Conservation (phyloP, 2,888 invertebrate species). For the Ectobius pallidus region DNA sequence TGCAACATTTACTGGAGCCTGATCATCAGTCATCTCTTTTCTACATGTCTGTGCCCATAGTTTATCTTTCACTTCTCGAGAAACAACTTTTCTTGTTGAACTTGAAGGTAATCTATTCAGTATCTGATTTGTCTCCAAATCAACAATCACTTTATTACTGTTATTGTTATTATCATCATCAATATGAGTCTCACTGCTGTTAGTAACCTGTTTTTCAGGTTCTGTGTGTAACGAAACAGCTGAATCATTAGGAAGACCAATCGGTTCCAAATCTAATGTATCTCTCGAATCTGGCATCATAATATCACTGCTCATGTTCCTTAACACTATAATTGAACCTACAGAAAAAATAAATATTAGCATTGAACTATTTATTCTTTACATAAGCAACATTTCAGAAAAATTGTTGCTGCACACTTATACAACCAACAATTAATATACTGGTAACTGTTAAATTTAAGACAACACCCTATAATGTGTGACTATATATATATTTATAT, state of each 20-base stretch:
- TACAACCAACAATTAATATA: too few relatives aligned
- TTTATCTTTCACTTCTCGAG: not conserved
- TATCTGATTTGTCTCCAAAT: not conserved
- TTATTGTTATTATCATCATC: not conserved
- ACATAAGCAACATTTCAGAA: too few relatives aligned
- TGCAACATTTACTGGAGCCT: too few relatives aligned
- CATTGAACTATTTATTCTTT: too few relatives aligned
- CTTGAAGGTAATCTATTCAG: not conserved
- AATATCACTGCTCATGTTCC: constrained; percentile 14
- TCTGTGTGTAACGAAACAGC: not conserved
- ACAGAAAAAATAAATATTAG: too few relatives aligned
- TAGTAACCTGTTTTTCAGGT: not conserved
- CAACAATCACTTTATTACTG: not conserved
- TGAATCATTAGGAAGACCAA: constrained; percentile 6
- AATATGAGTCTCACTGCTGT: not conserved
- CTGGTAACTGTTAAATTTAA: too few relatives aligned
- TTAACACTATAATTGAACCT: constrained; percentile 3
- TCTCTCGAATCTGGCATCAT: constrained; percentile 6
- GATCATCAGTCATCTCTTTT: not conserved
- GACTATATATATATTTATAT: too few relatives aligned
- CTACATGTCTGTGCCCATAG: not conserved
- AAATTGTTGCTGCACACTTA: too few relatives aligned
- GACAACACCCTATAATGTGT: too few relatives aligned
- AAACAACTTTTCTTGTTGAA: not conserved
- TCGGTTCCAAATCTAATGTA: not conserved